Percentiles rank a stretch among this genome's conserved stretches.
phyloP scores from a whole-genome alignment of 2,888 invertebrate species.

The Stenichneumon culpator region DNA sequence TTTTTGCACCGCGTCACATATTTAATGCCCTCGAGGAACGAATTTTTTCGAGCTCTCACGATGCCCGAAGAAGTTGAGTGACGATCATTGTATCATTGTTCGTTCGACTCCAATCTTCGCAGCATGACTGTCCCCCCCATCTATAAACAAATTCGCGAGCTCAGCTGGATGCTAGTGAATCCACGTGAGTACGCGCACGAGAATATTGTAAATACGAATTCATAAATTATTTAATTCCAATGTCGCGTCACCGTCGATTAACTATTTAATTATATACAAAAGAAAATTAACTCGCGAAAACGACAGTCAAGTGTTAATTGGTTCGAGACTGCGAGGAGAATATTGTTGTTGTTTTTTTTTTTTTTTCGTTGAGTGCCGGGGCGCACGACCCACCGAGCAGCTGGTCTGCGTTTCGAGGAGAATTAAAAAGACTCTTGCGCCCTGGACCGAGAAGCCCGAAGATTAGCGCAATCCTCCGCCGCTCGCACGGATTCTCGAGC shows the following conservation, averaged over 20 bases:
- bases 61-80: constrained; percentile 8
- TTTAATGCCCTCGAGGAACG: background rate
- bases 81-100: constrained; percentile 22
- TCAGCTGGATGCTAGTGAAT: constrained; percentile 29
- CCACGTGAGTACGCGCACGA: constrained; percentile 34
- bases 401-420: constrained; percentile 82
- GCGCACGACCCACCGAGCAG: constrained; percentile 82
- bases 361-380: constrained; percentile 62
- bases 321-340: constrained; percentile 43
- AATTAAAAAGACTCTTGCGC: constrained; percentile 59
- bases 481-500: constrained; percentile 50
- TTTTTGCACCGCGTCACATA: constrained; percentile 20
- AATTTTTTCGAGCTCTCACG: background rate
- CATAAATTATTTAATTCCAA: constrained; percentile 80
- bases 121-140: constrained; percentile 33
- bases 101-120: constrained; percentile 39
- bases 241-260: constrained; percentile 63
- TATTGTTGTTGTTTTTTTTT: constrained; percentile 37
- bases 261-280: constrained; percentile 70
- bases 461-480: constrained; percentile 32
- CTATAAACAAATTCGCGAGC: constrained; percentile 22
- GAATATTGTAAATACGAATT: constrained; percentile 76
- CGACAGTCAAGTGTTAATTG: constrained; percentile 27
- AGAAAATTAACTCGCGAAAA: constrained; percentile 37
- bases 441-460: constrained; percentile 41